Evolutionary conservation across 1,140 invertebrate species (phyloP), one percentile per base, ranked within the genome.

Genomic region (Cyclina sinensis): DNA sequence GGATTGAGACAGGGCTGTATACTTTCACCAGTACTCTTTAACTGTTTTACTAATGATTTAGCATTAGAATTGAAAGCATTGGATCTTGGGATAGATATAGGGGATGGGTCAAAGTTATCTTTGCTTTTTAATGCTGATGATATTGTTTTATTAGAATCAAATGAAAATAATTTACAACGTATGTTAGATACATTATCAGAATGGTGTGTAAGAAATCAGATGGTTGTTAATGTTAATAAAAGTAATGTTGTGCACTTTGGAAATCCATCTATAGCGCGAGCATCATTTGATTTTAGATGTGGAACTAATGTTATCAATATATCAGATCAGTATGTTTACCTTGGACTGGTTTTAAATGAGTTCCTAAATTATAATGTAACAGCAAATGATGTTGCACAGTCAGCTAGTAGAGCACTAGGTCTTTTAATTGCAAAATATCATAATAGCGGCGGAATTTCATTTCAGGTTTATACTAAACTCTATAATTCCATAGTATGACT

Each of bases 341-440:
- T 89, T 24, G 88, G 88, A 2, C 12, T 89, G 0, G 21, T 65
- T 24, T 65, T 89, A 43, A 39, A 83, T 59, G 80, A 84, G 59
- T 65, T 43, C 48, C n/a, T 84, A 30, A 37, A 89, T 48, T 43
- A 46, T 14, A 76, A 79, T n/a, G 27, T 43, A 14, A 89, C 37
- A 9, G 68, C 27, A 7, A 57, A 73, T 30, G 1, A 21, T 18
- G 80, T 70, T n/a, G 54, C 65, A 3, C 39, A 74, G 24, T 12
- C 9, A 12, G 83, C 83, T 24, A 35, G 48, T 27, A n/a, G 65
- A 46, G 87, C 79, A 12, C 80, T 89, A 3, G 79, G 87, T 32
- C 16, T 65, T 16, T 3, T 76, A 32, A 83, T 84, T 43, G 35
- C 30, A 30, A 89, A 89, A 65, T 78, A 35, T 35, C 54, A 80